These are phyloP conservation scores for Isurus oxyrinchus DNA, from an alignment of 2,113 vertebrate species.

Conservation along the genomic window DNA sequence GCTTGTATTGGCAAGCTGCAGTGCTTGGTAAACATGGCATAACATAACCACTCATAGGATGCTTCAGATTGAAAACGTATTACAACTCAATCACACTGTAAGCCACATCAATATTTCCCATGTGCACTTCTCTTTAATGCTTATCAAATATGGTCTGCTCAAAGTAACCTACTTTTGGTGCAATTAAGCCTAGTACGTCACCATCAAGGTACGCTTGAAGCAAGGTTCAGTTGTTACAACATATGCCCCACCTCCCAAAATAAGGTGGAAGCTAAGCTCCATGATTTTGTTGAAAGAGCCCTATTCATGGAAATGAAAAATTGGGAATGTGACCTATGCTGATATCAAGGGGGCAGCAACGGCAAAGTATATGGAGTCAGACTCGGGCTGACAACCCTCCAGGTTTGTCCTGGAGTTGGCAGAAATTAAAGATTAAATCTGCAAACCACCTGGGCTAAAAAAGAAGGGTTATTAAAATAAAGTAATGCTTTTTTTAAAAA, in stretches of 20 bases:
- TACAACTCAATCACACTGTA: neutral
- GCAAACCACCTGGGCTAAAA: neutral
- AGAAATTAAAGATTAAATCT: neutral
- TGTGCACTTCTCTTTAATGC: neutral
- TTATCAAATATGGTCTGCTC: neutral
- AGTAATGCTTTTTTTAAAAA: neutral
- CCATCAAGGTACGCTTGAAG: constrained; percentile 8
- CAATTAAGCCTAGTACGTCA: neutral
- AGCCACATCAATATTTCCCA: neutral
- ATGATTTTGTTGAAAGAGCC: neutral
- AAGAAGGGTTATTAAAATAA: neutral
- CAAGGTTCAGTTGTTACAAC: neutral
- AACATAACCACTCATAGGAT: neutral
- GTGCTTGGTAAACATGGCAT: neutral
- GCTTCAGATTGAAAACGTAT: neutral
- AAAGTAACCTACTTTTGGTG: neutral
- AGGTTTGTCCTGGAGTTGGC: neutral
- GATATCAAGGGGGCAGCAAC: neutral
- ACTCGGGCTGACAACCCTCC: neutral
- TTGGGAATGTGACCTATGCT: neutral
- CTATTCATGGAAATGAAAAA: neutral
- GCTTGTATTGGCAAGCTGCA: neutral
- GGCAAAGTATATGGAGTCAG: neutral
- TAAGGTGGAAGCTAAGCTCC: neutral
- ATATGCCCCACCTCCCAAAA: neutral